phyloP scores from a whole-genome alignment of 2,113 vertebrate genomes.

The Vicugna pacos region DNA sequence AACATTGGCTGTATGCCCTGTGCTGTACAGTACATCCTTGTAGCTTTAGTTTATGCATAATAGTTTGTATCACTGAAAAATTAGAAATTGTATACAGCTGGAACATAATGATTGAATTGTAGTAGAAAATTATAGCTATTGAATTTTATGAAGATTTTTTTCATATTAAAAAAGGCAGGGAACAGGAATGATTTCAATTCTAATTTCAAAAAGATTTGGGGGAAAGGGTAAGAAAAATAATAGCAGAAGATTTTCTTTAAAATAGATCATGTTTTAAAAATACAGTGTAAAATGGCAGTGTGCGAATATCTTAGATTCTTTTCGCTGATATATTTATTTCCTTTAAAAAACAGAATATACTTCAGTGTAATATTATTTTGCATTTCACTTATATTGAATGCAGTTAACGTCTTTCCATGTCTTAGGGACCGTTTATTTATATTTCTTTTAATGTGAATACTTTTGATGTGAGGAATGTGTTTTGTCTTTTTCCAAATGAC shows the following conservation, averaged over 20 bases:
- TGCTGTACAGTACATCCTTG: too few species aligned
- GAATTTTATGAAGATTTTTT: background rate
- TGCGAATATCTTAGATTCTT: background rate
- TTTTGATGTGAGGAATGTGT: background rate
- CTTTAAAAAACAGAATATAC: background rate
- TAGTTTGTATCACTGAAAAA: background rate
- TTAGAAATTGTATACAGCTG: background rate
- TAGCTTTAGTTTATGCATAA: too few species aligned
- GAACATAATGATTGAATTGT: background rate
- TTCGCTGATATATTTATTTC: background rate
- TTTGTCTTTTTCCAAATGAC: background rate
- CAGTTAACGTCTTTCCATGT: background rate
- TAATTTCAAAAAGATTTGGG: slow-evolving; percentile 34
- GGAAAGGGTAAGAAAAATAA: background rate
- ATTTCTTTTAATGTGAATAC: background rate
- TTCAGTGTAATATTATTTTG: background rate
- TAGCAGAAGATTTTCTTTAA: background rate
- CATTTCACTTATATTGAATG: background rate
- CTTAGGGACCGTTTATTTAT: background rate
- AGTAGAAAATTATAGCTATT: background rate
- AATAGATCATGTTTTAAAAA: background rate
- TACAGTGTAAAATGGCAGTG: background rate
- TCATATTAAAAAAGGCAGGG: background rate
- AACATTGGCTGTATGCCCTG: too few species aligned
- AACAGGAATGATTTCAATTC: background rate